phyloP scores from a whole-genome alignment of 2,888 invertebrate species.

The Protodeltote pygarga region DNA sequence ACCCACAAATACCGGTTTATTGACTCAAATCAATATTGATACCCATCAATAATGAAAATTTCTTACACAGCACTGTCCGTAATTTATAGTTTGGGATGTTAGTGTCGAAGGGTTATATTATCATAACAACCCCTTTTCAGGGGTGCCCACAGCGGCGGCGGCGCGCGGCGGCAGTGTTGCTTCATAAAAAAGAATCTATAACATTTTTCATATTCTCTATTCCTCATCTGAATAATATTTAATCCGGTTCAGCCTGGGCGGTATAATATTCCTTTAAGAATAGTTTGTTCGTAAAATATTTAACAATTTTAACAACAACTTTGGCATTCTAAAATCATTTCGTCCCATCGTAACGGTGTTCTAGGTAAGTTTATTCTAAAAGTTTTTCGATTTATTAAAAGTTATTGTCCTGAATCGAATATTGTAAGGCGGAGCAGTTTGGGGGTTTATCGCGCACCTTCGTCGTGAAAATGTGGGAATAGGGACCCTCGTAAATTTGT shows the following conservation, averaged over 20 bases:
- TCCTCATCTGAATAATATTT: constrained; percentile 70
- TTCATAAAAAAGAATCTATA: constrained; percentile 52
- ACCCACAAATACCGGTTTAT: too few relatives aligned
- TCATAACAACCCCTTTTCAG: constrained; percentile 42
- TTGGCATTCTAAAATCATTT: constrained; percentile 47
- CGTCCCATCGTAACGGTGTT: constrained; percentile 25
- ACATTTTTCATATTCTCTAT: constrained; percentile 62
- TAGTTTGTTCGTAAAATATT: constrained; percentile 61
- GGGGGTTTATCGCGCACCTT: constrained; percentile 54
- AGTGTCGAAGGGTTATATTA: constrained; percentile 38
- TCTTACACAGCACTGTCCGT: neutral
- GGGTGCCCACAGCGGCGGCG: constrained; percentile 38
- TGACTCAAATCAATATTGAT: too few relatives aligned
- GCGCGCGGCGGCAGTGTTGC: too few relatives aligned
- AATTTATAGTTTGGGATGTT: constrained; percentile 10
- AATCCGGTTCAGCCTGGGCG: constrained; percentile 60
- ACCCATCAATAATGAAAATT: too few relatives aligned
- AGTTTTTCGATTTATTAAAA: constrained; percentile 49
- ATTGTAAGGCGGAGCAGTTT: constrained; percentile 50
- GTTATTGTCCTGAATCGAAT: constrained; percentile 52
- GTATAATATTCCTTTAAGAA: constrained; percentile 56
- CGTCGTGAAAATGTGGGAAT: constrained; percentile 59
- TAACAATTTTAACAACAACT: constrained; percentile 43
- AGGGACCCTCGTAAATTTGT: constrained; percentile 69
- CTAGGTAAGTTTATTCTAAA: constrained; percentile 26